Evolutionary conservation across 1,140 invertebrate species (phyloP), one percentile per base, ranked within the genome.

Genomic region (Ceratosolen solmsi): DNA sequence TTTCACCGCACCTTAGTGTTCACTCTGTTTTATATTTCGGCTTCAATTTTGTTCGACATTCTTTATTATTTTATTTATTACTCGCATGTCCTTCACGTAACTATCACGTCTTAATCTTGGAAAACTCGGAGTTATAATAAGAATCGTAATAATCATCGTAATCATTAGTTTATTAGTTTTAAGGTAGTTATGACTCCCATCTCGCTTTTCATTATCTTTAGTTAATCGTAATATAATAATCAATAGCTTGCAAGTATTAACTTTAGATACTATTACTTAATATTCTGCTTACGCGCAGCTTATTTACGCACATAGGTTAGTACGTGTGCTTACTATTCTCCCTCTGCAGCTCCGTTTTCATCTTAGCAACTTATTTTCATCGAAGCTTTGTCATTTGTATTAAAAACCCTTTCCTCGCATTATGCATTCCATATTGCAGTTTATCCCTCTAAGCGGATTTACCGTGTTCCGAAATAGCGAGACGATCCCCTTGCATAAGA

Each of bases 221-320:
- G 87, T 90, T 90, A 89, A 88, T 91, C 88, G 87, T 90, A 90
- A 89, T 90, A 89, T 91, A 88, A 90, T 91, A 90, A 90, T 91
- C 88, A 90, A 90, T 91, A 90, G 88, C 88, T 90, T 90, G 89
- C 89, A 91, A 90, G 88, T 90, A 87, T 90, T 91, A 91, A 91
- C 90, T 88, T 90, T 91, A 91, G 87, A 90, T 90, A 91, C 90
- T 91, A 89, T 91, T 91, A 90, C 89, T 90, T 90, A 91, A 88
- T 87, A 88, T 90, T 89, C 87, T 89, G 89, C 87, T 90, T 91
- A 89, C 86, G 87, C 85, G 86, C 86, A 86, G 80, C 87, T 90
- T 90, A 89, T 88, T 90, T 90, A 89, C 86, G 87, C 87, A 87
- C 89, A 90, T 90, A 89, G 87, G 87, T 90, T 90, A 88, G 87